Evolutionary conservation across 2,888 invertebrate species (phyloP).

Genomic region (Drosophila peninsularis): DNA sequence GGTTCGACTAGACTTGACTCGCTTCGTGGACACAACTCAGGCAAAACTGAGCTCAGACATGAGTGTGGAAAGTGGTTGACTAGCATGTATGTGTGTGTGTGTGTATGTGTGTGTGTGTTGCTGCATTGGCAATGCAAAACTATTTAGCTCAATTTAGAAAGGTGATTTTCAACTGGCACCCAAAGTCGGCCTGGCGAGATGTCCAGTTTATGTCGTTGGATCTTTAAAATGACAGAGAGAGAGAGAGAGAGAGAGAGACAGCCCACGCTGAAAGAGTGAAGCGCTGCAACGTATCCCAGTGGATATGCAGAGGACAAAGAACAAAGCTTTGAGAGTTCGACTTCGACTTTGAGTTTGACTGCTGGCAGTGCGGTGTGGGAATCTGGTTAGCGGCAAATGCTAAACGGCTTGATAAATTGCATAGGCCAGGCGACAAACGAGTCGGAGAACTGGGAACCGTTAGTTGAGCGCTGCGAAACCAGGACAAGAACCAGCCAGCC

Average conservation of each 20-base stretch:
- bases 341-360: conserved; percentile 13
- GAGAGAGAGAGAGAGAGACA: conserved; percentile 10
- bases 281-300: conserved; percentile 1
- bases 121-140: conserved; percentile 60
- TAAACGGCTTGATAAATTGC: conserved; percentile 45
- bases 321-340: conserved; percentile 9
- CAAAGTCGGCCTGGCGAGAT: conserved; percentile 46
- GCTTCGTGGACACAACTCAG: conserved; percentile 29
- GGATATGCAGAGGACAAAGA: conserved; percentile 12
- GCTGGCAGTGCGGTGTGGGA: conserved; percentile 1
- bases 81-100: neutral
- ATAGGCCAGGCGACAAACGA: conserved; percentile 42
- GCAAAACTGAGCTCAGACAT: conserved; percentile 4
- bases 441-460: conserved; percentile 33
- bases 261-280: conserved; percentile 3
- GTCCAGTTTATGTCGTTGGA: conserved; percentile 41
- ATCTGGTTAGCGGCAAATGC: conserved; percentile 21
- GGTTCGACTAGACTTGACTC: conserved; percentile 9
- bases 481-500: conserved; percentile 32
- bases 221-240: conserved; percentile 3
- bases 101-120: neutral
- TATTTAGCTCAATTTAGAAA: conserved; percentile 82
- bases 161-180: conserved; percentile 75
- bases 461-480: conserved; percentile 21
- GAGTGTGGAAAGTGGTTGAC: conserved; percentile 44